phyloP scores from a whole-genome alignment of 2,113 vertebrate genomes.

The Gopherus flavomarginatus region DNA sequence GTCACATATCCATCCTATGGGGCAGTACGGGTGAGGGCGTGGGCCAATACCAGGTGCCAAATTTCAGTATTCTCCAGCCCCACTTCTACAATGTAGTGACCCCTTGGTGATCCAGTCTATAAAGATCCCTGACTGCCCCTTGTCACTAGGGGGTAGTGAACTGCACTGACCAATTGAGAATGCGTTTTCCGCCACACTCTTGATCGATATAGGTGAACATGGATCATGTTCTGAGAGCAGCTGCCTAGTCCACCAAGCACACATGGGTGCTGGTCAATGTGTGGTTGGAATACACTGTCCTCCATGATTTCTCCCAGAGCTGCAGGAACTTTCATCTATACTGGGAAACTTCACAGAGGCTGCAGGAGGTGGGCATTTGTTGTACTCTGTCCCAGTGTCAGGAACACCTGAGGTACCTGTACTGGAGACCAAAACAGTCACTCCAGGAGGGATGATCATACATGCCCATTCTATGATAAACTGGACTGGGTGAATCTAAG shows the following conservation, averaged over 20 bases:
- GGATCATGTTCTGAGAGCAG: neutral
- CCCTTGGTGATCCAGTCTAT: neutral
- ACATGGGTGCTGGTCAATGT: neutral
- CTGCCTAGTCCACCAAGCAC: neutral
- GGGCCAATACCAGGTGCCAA: neutral
- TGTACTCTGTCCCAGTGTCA: neutral
- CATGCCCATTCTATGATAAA: neutral
- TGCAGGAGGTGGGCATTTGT: neutral
- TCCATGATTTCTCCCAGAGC: neutral
- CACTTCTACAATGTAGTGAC: neutral
- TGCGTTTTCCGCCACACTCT: neutral
- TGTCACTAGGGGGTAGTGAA: neutral
- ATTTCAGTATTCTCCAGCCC: neutral
- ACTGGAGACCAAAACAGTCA: neutral
- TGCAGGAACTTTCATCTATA: neutral
- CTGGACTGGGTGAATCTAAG: neutral
- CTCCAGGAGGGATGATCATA: neutral
- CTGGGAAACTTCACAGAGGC: neutral
- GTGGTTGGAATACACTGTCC: neutral
- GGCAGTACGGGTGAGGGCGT: neutral
- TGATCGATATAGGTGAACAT: neutral
- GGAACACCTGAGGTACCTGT: neutral
- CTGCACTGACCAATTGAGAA: neutral
- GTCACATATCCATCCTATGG: neutral
- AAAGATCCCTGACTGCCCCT: neutral